Evolutionary conservation across 2,888 invertebrate species (phyloP).

Genomic region (Rhagium mordax): DNA sequence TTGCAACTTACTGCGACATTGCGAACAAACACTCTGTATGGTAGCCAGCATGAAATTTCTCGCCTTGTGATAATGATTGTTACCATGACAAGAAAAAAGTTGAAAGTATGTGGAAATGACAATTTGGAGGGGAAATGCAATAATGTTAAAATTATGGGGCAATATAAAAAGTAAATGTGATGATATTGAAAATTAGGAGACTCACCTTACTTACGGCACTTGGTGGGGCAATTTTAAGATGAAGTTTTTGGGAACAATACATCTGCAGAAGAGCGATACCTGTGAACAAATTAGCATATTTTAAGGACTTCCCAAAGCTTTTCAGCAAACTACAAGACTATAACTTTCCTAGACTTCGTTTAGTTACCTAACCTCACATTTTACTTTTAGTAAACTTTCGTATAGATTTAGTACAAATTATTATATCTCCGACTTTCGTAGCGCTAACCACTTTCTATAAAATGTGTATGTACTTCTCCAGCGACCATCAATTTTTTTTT

Average conservation of each 20-base stretch:
- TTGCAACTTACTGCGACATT: conserved; percentile 69
- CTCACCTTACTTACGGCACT: conserved; percentile 65
- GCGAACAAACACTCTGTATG: conserved; percentile 68
- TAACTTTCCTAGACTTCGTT: too few relatives aligned
- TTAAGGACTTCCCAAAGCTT: too few relatives aligned
- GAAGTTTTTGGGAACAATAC: conserved; percentile 80
- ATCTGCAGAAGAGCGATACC: conserved; percentile 76
- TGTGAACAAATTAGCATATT: conserved; percentile 64
- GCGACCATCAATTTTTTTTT: too few relatives aligned
- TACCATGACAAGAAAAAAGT: conserved; percentile 50
- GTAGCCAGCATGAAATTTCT: conserved; percentile 69
- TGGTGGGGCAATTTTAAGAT: conserved; percentile 80
- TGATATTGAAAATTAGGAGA: background rate
- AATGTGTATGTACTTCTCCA: too few relatives aligned
- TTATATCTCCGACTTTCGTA: too few relatives aligned
- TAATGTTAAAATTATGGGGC: conserved; percentile 3
- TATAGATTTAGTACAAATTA: too few relatives aligned
- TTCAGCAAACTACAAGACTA: too few relatives aligned
- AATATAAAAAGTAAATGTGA: conserved; percentile 1
- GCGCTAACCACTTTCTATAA: too few relatives aligned
- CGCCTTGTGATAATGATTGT: conserved; percentile 63
- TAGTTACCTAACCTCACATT: too few relatives aligned
- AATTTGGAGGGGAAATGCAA: conserved; percentile 24
- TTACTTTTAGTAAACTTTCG: too few relatives aligned
- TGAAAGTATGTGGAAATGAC: conserved; percentile 37